These are phyloP conservation scores for Alsophila aescularia DNA, from an alignment of 2,888 invertebrate species.

Conservation along the genomic window DNA sequence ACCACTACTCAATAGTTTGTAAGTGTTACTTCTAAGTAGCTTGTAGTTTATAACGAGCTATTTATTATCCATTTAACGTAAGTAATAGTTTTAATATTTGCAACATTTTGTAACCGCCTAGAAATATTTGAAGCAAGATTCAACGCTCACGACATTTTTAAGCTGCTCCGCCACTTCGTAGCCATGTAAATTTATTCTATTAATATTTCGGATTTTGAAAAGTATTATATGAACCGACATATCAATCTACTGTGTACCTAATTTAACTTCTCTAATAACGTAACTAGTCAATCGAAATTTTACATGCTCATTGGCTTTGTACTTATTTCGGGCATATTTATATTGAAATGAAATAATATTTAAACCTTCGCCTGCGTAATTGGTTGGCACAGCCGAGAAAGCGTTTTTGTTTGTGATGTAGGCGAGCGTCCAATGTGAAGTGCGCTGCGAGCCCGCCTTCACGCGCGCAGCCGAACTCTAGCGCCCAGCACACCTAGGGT, in stretches of 20 bases:
- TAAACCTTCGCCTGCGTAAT: too few relatives aligned
- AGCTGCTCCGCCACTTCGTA: constrained; percentile 22
- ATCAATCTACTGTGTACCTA: constrained; percentile 47
- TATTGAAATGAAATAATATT: constrained; percentile 5
- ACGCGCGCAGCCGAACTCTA: too few relatives aligned
- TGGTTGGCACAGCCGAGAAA: too few relatives aligned
- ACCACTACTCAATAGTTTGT: constrained; percentile 31
- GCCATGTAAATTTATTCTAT: constrained; percentile 7
- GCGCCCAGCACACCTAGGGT: too few relatives aligned
- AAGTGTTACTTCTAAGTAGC: constrained; percentile 14
- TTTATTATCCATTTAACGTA: not conserved
- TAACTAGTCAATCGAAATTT: constrained; percentile 46
- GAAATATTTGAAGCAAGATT: constrained; percentile 19
- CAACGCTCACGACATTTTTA: constrained; percentile 25
- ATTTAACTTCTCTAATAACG: constrained; percentile 40
- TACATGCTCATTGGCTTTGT: constrained; percentile 39
- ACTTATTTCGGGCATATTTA: constrained; percentile 22
- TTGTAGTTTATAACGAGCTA: constrained; percentile 8
- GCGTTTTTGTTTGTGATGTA: too few relatives aligned
- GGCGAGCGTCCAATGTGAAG: too few relatives aligned
- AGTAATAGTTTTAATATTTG: not conserved
- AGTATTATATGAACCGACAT: constrained; percentile 33
- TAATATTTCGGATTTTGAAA: constrained; percentile 19
- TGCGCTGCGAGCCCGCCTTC: too few relatives aligned
- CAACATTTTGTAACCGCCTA: constrained; percentile 31